These are phyloP conservation scores for Elysia chlorotica DNA, from an alignment of 1,140 invertebrate species.

Conservation along the genomic window DNA sequence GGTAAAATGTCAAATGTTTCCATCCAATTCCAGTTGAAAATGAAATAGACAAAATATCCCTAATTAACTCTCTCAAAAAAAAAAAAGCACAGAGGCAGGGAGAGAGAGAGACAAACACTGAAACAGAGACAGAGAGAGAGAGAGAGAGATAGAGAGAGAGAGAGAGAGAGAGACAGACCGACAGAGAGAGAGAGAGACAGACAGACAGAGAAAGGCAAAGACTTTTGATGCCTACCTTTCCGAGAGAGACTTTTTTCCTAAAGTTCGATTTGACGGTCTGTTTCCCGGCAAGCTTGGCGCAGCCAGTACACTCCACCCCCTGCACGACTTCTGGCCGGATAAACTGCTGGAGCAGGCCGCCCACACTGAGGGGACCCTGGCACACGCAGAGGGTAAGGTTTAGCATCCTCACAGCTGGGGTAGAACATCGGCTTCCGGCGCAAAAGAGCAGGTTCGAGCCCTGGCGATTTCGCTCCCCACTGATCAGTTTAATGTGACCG, in stretches of 20 bases:
- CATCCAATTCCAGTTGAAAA: too few relatives aligned
- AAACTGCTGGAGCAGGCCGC: conserved; percentile 78
- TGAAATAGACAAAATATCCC: too few relatives aligned
- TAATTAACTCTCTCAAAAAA: not conserved
- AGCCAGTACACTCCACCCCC: conserved; percentile 82
- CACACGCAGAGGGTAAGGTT: not conserved
- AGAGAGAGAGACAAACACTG: not conserved
- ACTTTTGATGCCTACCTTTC: conserved; percentile 81
- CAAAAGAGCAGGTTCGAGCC: not conserved
- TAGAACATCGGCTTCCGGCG: too few relatives aligned
- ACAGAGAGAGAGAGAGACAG: not conserved
- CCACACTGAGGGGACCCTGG: conserved; percentile 65
- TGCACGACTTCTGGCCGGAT: conserved; percentile 82
- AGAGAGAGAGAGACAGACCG: not conserved
- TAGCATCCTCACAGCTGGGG: not conserved
- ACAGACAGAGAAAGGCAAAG: too few relatives aligned
- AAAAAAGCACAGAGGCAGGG: not conserved
- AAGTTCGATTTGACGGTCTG: conserved; percentile 36
- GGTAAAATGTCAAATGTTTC: too few relatives aligned
- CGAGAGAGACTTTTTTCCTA: conserved; percentile 80
- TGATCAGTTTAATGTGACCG: too few relatives aligned
- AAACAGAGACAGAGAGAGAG: not conserved
- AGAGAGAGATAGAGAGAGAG: not conserved
- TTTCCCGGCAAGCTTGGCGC: conserved; percentile 59
- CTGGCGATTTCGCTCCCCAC: not conserved